Evolutionary conservation across 2,888 invertebrate genomes (phyloP).

Genomic region (Epinotia bilunana): DNA sequence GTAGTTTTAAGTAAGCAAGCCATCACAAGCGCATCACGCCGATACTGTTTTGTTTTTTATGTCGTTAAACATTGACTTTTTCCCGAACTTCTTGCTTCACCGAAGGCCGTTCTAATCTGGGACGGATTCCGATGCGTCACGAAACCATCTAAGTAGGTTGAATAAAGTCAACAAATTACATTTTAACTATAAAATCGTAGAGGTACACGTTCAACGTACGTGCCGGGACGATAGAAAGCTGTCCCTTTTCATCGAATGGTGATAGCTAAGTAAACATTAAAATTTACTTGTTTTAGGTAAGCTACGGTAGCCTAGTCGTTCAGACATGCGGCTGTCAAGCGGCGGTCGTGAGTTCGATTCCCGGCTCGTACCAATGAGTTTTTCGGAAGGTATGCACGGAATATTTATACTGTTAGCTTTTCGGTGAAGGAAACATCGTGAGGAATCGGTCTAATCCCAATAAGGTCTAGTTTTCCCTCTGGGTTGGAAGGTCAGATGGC

Average conservation of each 20-base stretch:
- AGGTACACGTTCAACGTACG: slow-evolving; percentile 60
- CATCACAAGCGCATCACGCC: background rate
- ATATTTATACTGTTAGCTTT: too few relatives aligned
- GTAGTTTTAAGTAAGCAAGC: slow-evolving; percentile 6
- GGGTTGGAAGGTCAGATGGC: too few relatives aligned
- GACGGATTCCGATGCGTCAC: slow-evolving; percentile 74
- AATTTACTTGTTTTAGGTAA: slow-evolving; percentile 5
- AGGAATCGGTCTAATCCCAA: too few relatives aligned
- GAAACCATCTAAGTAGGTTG: slow-evolving; percentile 70
- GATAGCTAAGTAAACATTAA: background rate
- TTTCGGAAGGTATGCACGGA: too few relatives aligned
- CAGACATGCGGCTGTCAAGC: too few relatives aligned
- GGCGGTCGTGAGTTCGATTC: too few relatives aligned
- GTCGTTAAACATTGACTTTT: slow-evolving; percentile 57
- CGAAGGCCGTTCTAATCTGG: slow-evolving; percentile 71
- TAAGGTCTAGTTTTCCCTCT: too few relatives aligned
- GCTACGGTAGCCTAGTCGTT: background rate
- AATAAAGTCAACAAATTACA: slow-evolving; percentile 64
- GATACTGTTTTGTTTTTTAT: slow-evolving; percentile 47
- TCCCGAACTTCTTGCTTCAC: slow-evolving; percentile 63
- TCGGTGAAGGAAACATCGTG: too few relatives aligned
- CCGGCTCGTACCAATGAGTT: too few relatives aligned
- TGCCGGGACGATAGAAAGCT: slow-evolving; percentile 67
- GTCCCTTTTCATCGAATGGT: slow-evolving; percentile 54
- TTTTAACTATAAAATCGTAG: slow-evolving; percentile 62